Percentiles rank a stretch among this genome's conserved stretches.
Conservation (phyloP, 2,888 invertebrate genomes). For the Gymnosoma rotundatum region DNA sequence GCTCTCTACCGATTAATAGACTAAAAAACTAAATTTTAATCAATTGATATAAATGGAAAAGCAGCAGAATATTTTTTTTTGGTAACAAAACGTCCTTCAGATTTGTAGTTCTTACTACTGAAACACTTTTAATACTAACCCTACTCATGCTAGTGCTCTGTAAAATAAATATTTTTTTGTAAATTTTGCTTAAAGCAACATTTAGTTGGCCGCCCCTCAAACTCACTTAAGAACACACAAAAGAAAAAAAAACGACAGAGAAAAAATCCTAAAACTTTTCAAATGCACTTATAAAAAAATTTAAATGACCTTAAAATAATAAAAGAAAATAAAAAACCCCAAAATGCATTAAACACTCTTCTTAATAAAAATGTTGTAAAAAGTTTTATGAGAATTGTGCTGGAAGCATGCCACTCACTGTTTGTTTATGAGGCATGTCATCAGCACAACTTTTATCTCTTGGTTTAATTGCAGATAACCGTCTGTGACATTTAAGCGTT, state of each 20-base stretch:
- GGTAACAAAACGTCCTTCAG: too few species aligned
- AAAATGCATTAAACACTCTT: conserved; percentile 24
- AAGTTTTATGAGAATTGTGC: conserved; percentile 1
- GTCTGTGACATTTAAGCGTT: not conserved
- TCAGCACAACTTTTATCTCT: conserved; percentile 8
- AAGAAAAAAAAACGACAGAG: not conserved
- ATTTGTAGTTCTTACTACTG: too few species aligned
- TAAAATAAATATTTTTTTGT: too few species aligned
- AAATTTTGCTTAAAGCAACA: too few species aligned
- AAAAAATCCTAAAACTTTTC: conserved; percentile 14
- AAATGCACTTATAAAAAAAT: not conserved
- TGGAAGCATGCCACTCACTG: conserved; percentile 30
- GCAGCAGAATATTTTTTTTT: too few species aligned
- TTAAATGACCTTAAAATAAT: conserved; percentile 22
- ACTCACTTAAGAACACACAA: not conserved
- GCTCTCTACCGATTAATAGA: too few species aligned
- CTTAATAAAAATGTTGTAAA: conserved; percentile 24
- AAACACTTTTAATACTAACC: too few species aligned
- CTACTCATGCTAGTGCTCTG: too few species aligned
- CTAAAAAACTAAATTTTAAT: too few species aligned
- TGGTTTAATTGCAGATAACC: conserved; percentile 15
- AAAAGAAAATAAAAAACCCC: not conserved
- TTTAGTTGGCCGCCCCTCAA: not conserved
- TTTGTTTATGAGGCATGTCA: conserved; percentile 9
- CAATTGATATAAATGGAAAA: too few species aligned